Evolutionary conservation across 1,140 invertebrate genomes (phyloP), one percentile per base, ranked within the genome.

Genomic region (Copidosoma floridanum): DNA sequence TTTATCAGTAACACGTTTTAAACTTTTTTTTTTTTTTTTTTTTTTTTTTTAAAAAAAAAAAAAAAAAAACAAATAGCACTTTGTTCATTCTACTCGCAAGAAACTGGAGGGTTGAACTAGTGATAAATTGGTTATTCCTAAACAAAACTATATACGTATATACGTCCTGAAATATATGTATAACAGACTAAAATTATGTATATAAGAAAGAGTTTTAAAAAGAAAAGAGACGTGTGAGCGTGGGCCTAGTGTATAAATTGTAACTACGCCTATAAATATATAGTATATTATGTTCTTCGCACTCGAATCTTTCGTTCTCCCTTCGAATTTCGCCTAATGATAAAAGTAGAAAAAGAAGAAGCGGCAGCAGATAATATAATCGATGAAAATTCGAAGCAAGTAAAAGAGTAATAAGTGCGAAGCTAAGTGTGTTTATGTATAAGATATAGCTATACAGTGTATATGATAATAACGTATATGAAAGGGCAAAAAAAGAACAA

Each of bases 241-340:
- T 72, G 68, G 68, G 72, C 72, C 72, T 75, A 74, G n/a, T n/a
- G n/a, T n/a, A n/a, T n/a, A n/a, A 70, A 73, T 64, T 51, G 44
- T 48, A 27, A 60, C 50, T 44, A 57, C 20, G n/a, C 32, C 38
- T 20, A n/a, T n/a, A n/a, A n/a, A n/a, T n/a, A n/a, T n/a, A n/a
- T n/a, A n/a, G n/a, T n/a, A n/a, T n/a, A n/a, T 47, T 40, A n/a
- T 48, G 43, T 47, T 14, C 18, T 54, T 60, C 53, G 52, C 21
- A 37, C 20, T 57, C 46, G 16, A 18, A 26, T 57, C 12, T 24
- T n/a, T n/a, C n/a, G 21, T 37, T 23, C n/a, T 16, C 2, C 21
- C 16, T 6, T 8, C 3, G 29, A 61, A 38, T 11, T 53, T 37
- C 12, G 8, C n/a, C 32, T 32, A 47, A 27, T 29, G 48, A 8